A percentile compares a stretch with the other conserved stretches of the same genome.
Conservation (phyloP, 2,113 vertebrate genomes). For the Embiotoca jacksoni region DNA sequence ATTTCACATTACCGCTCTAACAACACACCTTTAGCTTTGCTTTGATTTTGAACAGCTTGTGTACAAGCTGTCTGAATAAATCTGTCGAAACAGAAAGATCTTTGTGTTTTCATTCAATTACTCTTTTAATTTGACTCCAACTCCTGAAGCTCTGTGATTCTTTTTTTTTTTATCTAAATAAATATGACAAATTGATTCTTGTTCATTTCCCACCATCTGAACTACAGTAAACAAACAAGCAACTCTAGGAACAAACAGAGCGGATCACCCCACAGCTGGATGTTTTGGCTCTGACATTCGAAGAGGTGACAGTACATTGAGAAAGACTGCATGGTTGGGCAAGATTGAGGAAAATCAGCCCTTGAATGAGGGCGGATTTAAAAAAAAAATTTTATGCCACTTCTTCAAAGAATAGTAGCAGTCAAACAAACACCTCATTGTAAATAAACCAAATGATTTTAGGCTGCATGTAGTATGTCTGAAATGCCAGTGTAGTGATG, state of each 20-base stretch:
- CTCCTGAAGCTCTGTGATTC: conserved; percentile 21
- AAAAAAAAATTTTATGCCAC: not conserved
- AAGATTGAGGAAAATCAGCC: conserved; percentile 2
- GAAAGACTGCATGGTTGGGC: conserved; percentile 22
- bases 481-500: not conserved
- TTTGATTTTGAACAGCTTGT: conserved; percentile 16
- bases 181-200: conserved; percentile 48
- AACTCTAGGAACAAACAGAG: conserved; percentile 47
- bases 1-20: conserved; percentile 1
- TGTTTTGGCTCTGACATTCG: conserved; percentile 62
- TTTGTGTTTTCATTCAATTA: conserved; percentile 30
- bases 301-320: conserved; percentile 50
- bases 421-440: conserved; percentile 5
- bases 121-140: conserved; percentile 20
- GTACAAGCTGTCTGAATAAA: conserved; percentile 24
- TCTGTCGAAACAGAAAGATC: conserved; percentile 26
- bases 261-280: conserved; percentile 67
- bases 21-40: conserved; percentile 4
- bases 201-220: conserved; percentile 52
- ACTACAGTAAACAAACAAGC: conserved; percentile 44
- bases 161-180: conserved; percentile 35
- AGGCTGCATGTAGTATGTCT: not conserved
- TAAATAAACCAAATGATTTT: conserved; percentile 12
- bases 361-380: conserved; percentile 14
- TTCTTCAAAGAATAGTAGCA: conserved; percentile 26